phyloP scores from a whole-genome alignment of 2,888 invertebrate species.

The Trichogramma evanescens region DNA sequence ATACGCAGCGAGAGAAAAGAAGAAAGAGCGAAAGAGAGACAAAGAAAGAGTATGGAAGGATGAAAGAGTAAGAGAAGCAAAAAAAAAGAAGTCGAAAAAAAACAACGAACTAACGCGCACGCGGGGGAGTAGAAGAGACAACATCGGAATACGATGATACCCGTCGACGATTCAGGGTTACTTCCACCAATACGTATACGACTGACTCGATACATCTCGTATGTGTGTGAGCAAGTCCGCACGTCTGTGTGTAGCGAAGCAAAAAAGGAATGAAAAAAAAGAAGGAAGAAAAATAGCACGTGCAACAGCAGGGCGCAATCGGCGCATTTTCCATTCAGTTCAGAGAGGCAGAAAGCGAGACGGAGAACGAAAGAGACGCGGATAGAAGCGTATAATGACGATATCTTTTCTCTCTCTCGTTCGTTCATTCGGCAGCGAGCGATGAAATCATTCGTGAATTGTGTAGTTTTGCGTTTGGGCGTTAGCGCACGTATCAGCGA shows the following conservation, averaged over 20 bases:
- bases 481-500: neutral
- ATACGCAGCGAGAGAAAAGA: neutral
- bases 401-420: too few relatives aligned
- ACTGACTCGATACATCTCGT: neutral
- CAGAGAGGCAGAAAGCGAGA: too few relatives aligned
- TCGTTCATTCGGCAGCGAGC: neutral
- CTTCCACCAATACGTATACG: neutral
- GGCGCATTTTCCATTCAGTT: constrained; percentile 2
- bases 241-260: neutral
- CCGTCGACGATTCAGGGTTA: neutral
- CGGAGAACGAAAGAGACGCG: too few relatives aligned
- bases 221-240: neutral
- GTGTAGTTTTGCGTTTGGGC: constrained; percentile 1
- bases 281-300: neutral
- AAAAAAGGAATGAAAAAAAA: neutral
- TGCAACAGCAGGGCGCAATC: neutral
- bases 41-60: neutral
- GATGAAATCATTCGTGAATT: constrained; percentile 10
- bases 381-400: too few relatives aligned
- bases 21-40: neutral
- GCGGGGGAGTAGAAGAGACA: constrained; percentile 8
- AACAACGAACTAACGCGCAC: constrained; percentile 8
- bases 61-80: neutral
- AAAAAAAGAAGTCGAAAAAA: constrained; percentile 5
- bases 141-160: constrained; percentile 12